Conservation (phyloP, 2,797 vertebrate species). For the Fratercula arctica region DNA sequence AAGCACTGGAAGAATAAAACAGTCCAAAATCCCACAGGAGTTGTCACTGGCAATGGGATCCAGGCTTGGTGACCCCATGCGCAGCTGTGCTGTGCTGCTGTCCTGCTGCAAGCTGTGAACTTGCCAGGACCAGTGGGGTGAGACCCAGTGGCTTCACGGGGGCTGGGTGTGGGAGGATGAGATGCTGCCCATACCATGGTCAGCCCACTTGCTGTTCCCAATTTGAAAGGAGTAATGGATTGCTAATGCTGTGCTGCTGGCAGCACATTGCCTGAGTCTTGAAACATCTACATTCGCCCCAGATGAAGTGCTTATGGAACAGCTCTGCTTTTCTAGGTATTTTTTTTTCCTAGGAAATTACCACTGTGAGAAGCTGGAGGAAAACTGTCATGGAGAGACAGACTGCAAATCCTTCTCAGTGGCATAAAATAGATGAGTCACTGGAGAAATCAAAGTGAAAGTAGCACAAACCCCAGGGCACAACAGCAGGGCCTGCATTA, state of each 20-base stretch:
- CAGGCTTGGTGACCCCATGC: neutral
- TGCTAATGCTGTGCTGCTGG: neutral
- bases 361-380: neutral
- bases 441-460: neutral
- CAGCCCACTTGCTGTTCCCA: neutral
- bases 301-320: neutral
- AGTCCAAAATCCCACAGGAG: neutral
- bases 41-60: neutral
- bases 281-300: neutral
- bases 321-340: neutral
- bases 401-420: neutral
- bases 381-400: neutral
- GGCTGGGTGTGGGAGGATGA: neutral
- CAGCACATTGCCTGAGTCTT: neutral
- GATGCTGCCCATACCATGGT: neutral
- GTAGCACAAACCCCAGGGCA: neutral
- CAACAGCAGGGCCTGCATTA: neutral
- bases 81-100: neutral
- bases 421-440: neutral
- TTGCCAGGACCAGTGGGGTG: neutral
- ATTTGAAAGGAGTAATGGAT: neutral
- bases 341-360: neutral
- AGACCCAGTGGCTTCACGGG: neutral
- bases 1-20: neutral
- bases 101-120: neutral